phyloP scores from a whole-genome alignment of 2,113 vertebrate genomes.

The Phylloscopus trochiloides region DNA sequence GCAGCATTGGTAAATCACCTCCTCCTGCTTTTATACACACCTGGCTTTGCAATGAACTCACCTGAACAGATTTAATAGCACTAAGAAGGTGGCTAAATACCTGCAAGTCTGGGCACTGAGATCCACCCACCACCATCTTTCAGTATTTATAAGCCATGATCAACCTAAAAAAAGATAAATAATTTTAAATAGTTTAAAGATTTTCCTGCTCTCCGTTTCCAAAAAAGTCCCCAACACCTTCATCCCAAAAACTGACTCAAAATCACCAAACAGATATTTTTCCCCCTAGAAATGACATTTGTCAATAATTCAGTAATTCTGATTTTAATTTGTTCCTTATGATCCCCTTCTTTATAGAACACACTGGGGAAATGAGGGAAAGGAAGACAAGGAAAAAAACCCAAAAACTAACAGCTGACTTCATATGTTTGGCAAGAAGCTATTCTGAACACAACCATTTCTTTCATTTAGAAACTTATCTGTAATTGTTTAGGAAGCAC shows the following conservation, averaged over 20 bases:
- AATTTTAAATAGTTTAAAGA: not conserved
- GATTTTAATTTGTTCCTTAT: not conserved
- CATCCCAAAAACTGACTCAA: not conserved
- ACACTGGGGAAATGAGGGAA: not conserved
- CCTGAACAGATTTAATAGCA: not conserved
- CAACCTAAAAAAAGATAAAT: not conserved
- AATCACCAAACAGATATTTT: rapidly evolving
- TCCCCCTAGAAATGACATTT: not conserved
- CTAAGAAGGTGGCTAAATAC: not conserved
- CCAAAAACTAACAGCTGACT: rapidly evolving
- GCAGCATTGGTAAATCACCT: not conserved
- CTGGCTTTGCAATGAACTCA: not conserved
- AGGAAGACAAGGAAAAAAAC: not conserved
- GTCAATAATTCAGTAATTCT: not conserved
- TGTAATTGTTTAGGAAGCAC: constrained; percentile 11
- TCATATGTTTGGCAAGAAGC: not conserved
- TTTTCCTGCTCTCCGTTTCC: not conserved
- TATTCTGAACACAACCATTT: not conserved
- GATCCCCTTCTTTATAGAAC: not conserved
- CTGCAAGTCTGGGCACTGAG: not conserved
- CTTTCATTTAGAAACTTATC: not conserved
- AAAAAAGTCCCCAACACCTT: not conserved
- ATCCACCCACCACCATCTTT: rapidly evolving
- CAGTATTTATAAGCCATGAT: not conserved
- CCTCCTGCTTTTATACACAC: not conserved